A percentile compares a stretch with the other conserved stretches of the same genome.
Evolutionary conservation across 2,113 vertebrate species (phyloP).

Genomic region (Nibea albiflora): DNA sequence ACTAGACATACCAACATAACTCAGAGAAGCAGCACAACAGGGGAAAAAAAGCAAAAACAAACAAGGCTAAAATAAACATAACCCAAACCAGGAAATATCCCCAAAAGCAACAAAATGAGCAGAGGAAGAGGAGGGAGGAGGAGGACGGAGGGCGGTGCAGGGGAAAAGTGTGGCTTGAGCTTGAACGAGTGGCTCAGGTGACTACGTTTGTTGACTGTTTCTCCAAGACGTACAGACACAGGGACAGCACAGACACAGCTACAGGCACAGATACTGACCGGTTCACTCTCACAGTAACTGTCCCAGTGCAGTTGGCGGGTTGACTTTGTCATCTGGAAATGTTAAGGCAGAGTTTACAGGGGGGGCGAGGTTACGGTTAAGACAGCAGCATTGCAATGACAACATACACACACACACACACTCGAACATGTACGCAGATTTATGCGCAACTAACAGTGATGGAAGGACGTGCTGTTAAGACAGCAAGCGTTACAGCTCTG

Average conservation of each 20-base stretch:
- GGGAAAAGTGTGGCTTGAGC: constrained; percentile 26
- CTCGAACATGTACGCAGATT: constrained; percentile 27
- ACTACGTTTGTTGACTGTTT: constrained; percentile 23
- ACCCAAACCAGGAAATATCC: constrained; percentile 53
- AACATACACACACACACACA: constrained; percentile 36
- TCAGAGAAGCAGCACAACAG: constrained; percentile 37
- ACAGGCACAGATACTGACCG: constrained; percentile 90
- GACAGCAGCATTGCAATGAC: constrained; percentile 71
- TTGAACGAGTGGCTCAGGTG: constrained; percentile 27
- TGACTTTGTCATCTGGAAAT: constrained; percentile 97
- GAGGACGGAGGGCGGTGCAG: constrained; percentile 2
- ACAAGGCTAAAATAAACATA: constrained; percentile 45
- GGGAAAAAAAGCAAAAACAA: constrained; percentile 50
- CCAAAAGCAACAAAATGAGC: constrained; percentile 40
- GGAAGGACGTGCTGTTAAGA: constrained; percentile 62
- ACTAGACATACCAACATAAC: constrained; percentile 59
- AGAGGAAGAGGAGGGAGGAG: not conserved
- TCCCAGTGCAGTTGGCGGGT: constrained; percentile 93
- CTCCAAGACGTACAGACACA: constrained; percentile 35
- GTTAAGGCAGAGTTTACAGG: constrained; percentile 88
- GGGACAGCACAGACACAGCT: constrained; percentile 29
- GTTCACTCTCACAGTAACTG: constrained; percentile 95
- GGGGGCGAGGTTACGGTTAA: constrained; percentile 79
- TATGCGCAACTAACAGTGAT: constrained; percentile 4
- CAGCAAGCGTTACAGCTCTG: constrained; percentile 6